Base-by-base conservation (phyloP, 2,888 invertebrate species). In the Nymphalis urticae region DNA sequence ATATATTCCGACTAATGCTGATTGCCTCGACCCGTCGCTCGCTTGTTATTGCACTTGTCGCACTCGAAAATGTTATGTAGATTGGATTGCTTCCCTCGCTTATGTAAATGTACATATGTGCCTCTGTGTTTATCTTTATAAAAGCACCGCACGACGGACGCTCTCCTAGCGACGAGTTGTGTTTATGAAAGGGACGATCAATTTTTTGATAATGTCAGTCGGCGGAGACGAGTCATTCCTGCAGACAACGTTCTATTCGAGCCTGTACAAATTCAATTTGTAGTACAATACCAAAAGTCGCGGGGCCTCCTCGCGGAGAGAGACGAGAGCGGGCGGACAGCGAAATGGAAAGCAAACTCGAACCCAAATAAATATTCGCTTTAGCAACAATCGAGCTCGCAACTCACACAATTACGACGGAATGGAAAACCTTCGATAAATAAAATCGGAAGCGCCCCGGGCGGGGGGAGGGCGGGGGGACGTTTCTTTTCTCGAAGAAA, bases 381-480 rank as follows among this genome's bases (percentile, higher is more conserved):
- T 86, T 88, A 87, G 89, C 87, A 85, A 91, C 90, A 88, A 89
- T 89, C 86, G 88, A 83, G 82, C 86, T 86, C 87, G 84, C 85
- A 88, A 88, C 89, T 89, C 88, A 88, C 89, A 88, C 90, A 90
- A 90, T 90, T 90, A 91, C 92, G 83, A 76, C 80, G 84, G 81
- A 88, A 91, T 90, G 89, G 90, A 92, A 91, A 91, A 90, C 90
- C 87, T 89, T 90, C 87, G 86, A 88, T 89, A 91, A 92, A 92
- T 89, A 91, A 88, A 90, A 89, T 89, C 85, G 88, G 89, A 88
- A 88, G 86, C 82, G 85, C 82, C 82, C 82, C 77, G 70, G 77
- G 70, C 69, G 71, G 72, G 69, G 70, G 64, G 62, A 62, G 27
- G 48, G 64, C 42, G 66, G 64, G 67, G 77, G 75, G 79, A 76